These are phyloP conservation scores for Cynoglossus semilaevis DNA, from an alignment of 2,113 vertebrate species.

Conservation along the genomic window DNA sequence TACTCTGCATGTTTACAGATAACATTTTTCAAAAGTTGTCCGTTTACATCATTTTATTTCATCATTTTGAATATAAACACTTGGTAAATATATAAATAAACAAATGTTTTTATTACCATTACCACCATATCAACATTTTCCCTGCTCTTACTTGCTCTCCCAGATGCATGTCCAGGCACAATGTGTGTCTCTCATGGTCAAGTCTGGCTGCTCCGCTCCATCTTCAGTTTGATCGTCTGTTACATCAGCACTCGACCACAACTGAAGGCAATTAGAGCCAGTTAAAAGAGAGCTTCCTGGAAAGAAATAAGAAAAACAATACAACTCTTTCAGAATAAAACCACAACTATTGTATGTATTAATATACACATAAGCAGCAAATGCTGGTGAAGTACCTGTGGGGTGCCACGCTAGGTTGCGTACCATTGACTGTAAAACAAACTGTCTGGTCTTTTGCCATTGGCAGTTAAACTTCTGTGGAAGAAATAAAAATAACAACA, in stretches of 20 bases:
- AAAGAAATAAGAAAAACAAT: constrained; percentile 21
- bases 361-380: too few relatives aligned
- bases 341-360: too few relatives aligned
- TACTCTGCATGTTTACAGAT: too few relatives aligned
- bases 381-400: constrained; percentile 76
- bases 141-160: constrained; percentile 89
- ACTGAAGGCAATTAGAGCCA: constrained; percentile 85
- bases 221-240: constrained; percentile 64
- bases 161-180: constrained; percentile 89
- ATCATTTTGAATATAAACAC: too few relatives aligned
- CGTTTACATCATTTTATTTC: too few relatives aligned
- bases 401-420: constrained; percentile 94
- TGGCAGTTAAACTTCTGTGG: constrained; percentile 83
- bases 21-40: too few relatives aligned
- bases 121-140: too few relatives aligned
- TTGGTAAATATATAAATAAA: not conserved
- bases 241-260: constrained; percentile 82
- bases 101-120: too few relatives aligned
- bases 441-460: constrained; percentile 95
- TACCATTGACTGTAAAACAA: constrained; percentile 83
- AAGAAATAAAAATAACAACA: constrained; percentile 6
- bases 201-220: constrained; percentile 34
- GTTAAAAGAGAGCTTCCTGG: constrained; percentile 90
- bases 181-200: constrained; percentile 50
- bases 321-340: not conserved